Conservation (phyloP, 2,797 vertebrate species). For the Mormyrops attenuatus region DNA sequence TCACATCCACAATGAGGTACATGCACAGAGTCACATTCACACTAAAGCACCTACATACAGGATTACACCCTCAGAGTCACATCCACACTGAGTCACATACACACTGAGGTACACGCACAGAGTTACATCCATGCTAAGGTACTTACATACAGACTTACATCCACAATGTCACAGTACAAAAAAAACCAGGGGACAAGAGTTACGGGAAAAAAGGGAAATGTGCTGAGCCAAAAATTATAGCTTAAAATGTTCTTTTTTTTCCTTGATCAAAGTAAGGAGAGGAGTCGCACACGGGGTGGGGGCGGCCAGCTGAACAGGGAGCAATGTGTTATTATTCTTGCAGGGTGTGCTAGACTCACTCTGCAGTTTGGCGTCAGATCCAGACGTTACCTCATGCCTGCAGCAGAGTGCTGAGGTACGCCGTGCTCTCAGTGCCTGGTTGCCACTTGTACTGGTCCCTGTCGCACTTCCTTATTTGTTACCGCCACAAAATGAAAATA, state of each 20-base stretch:
- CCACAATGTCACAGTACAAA: not conserved
- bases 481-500: not conserved
- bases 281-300: conserved; percentile 42
- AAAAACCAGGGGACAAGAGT: not conserved
- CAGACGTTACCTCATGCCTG: conserved; percentile 72
- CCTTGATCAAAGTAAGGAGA: conserved; percentile 39
- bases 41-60: not conserved
- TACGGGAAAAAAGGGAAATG: not conserved
- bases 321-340: conserved; percentile 44
- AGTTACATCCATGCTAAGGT: not conserved
- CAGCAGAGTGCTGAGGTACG: conserved; percentile 42
- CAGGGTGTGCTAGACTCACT: conserved; percentile 67
- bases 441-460: not conserved
- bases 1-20: not conserved
- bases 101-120: not conserved
- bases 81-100: not conserved
- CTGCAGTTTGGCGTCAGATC: conserved; percentile 68
- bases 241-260: conserved; percentile 15
- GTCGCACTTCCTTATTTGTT: not conserved
- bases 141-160: not conserved
- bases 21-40: not conserved
- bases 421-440: not conserved
- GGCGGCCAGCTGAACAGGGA: not conserved
- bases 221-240: not conserved
- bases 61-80: not conserved